phyloP scores from a whole-genome alignment of 1,140 invertebrate genomes.

The Cotesia vestalis region DNA sequence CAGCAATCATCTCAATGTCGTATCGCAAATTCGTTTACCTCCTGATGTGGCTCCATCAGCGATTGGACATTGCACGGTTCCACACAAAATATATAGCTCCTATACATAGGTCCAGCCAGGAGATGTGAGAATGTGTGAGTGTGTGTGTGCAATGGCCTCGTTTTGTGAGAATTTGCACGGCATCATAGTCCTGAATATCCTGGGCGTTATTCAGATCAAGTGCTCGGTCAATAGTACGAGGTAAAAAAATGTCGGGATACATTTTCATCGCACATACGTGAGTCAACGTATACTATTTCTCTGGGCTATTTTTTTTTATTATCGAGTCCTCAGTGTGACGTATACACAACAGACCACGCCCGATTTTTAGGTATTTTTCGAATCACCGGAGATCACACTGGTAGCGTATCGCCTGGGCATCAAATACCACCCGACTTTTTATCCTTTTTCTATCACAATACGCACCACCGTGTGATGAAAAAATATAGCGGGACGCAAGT shows the following conservation, averaged over 20 bases:
- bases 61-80: background rate
- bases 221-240: too few species aligned
- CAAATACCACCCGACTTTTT: constrained; percentile 24
- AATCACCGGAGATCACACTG: constrained; percentile 35
- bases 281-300: too few species aligned
- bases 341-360: constrained; percentile 30
- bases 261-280: background rate
- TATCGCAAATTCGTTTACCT: constrained; percentile 26
- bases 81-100: too few species aligned
- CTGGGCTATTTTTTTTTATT: constrained; percentile 18
- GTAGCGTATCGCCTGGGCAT: constrained; percentile 19
- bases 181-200: too few species aligned
- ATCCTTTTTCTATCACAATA: background rate
- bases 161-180: background rate
- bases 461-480: background rate
- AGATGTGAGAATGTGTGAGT: background rate
- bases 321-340: constrained; percentile 10
- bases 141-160: constrained; percentile 6
- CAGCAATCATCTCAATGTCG: background rate
- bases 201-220: too few species aligned
- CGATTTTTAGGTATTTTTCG: constrained; percentile 40
- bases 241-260: background rate
- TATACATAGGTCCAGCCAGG: background rate
- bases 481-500: constrained; percentile 13
- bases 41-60: constrained; percentile 23